Percentiles rank a stretch among this genome's conserved stretches.
These are phyloP conservation scores for Ypsolopha scabrella DNA, from an alignment of 2,888 invertebrate species.

Conservation along the genomic window DNA sequence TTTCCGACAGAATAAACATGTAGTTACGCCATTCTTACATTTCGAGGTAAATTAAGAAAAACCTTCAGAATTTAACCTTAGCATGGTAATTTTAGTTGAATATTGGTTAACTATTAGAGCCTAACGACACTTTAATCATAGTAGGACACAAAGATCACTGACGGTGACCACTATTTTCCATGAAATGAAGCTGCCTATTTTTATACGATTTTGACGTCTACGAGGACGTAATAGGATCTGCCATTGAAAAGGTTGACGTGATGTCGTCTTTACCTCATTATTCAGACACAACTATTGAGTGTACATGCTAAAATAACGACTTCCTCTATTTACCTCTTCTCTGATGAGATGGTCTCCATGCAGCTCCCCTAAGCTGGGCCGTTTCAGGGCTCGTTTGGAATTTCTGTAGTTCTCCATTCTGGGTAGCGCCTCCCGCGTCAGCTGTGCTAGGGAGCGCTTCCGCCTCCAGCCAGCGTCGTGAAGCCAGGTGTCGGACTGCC, in stretches of 20 bases:
- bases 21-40: neutral
- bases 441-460: slow-evolving; percentile 72
- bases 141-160: slow-evolving; percentile 6
- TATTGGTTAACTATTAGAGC: slow-evolving; percentile 7
- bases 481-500: slow-evolving; percentile 50
- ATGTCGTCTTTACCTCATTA: too few species aligned
- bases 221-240: too few species aligned
- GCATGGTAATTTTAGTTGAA: too few species aligned
- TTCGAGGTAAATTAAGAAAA: too few species aligned
- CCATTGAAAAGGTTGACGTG: too few species aligned
- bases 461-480: slow-evolving; percentile 61
- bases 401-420: slow-evolving; percentile 86
- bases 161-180: neutral
- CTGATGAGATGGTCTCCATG: slow-evolving; percentile 73
- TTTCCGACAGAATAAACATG: too few species aligned
- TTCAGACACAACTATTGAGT: too few species aligned
- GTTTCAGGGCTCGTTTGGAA: slow-evolving; percentile 79
- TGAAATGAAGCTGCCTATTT: too few species aligned
- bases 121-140: slow-evolving; percentile 38
- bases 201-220: too few species aligned
- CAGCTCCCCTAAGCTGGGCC: slow-evolving; percentile 87
- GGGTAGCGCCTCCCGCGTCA: slow-evolving; percentile 84
- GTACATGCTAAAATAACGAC: too few species aligned
- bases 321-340: slow-evolving; percentile 36
- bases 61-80: too few species aligned